phyloP scores from a whole-genome alignment of 2,797 vertebrate species.

The Adrianichthys oophorus region DNA sequence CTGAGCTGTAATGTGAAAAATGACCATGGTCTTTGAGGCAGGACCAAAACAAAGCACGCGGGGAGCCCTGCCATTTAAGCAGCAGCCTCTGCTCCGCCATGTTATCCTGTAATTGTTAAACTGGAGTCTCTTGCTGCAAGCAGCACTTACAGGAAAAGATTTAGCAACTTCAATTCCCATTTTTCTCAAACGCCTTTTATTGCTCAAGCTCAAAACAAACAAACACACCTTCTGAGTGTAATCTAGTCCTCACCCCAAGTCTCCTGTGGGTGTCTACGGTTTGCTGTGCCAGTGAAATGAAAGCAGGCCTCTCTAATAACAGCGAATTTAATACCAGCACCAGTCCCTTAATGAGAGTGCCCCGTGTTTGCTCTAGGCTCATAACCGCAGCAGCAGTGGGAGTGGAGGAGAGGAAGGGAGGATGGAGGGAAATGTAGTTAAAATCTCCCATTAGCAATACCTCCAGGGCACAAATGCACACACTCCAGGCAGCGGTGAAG shows the following conservation, averaged over 20 bases:
- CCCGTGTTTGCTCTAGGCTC: conserved; percentile 75
- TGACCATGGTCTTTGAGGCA: conserved; percentile 40
- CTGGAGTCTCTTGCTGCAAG: conserved; percentile 24
- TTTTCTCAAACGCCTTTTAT: conserved; percentile 34
- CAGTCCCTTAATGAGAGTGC: conserved; percentile 77
- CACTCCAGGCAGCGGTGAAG: conserved; percentile 39
- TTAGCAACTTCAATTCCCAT: conserved; percentile 17
- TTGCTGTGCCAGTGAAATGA: conserved; percentile 78
- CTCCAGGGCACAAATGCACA: conserved; percentile 52
- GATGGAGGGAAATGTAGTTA: conserved; percentile 69
- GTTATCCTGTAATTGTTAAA: conserved; percentile 51
- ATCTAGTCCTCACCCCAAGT: conserved; percentile 62
- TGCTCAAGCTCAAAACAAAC: conserved; percentile 34
- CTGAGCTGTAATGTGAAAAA: conserved; percentile 68
- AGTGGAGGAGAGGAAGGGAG: conserved; percentile 49
- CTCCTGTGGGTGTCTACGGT: conserved; percentile 75
- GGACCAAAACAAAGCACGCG: conserved; percentile 39
- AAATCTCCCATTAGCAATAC: conserved; percentile 76
- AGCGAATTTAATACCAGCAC: conserved; percentile 74
- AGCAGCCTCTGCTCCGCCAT: conserved; percentile 26
- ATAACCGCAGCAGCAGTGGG: conserved; percentile 68
- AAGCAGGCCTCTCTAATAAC: conserved; percentile 79
- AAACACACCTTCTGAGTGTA: conserved; percentile 49
- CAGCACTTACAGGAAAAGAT: conserved; percentile 25
- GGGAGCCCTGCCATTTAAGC: conserved; percentile 41